phyloP scores from a whole-genome alignment of 2,797 vertebrate genomes.

The Enteromius paludinosus region DNA sequence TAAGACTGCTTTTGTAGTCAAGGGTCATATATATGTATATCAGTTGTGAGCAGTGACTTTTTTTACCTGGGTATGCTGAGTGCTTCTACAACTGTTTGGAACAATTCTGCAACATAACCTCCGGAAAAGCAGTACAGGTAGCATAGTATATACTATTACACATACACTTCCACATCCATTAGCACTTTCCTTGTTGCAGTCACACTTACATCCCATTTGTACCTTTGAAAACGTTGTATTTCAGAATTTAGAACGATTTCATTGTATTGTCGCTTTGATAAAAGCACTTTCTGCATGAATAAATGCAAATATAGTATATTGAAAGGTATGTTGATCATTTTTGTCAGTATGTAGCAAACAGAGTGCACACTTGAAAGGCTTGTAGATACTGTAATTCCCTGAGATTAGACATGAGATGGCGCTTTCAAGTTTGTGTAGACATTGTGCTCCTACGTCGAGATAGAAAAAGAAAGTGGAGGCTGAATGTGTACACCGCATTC shows the following conservation, averaged over 20 bases:
- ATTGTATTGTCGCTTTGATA: not conserved
- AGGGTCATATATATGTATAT: no score
- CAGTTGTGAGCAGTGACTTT: no score
- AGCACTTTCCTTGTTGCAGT: not conserved
- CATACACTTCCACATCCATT: no score
- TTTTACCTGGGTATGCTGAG: no score
- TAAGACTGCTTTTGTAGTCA: no score
- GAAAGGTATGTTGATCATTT: constrained; percentile 1
- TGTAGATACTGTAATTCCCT: constrained; percentile 15
- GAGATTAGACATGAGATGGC: constrained; percentile 27
- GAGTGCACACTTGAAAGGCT: not conserved
- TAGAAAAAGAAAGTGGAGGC: constrained; percentile 4
- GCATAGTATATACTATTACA: no score
- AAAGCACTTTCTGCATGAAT: not conserved
- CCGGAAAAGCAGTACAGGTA: no score
- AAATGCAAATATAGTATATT: not conserved
- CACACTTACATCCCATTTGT: no score
- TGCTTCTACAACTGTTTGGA: no score
- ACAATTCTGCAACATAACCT: no score
- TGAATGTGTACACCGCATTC: constrained; percentile 42
- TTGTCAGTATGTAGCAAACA: not conserved
- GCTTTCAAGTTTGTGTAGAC: constrained; percentile 29
- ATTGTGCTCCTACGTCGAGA: constrained; percentile 16
- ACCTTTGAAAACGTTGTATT: not conserved
- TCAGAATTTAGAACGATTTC: not conserved